Evolutionary conservation across 2,888 invertebrate species (phyloP).

Genomic region (Holacanthella duospinosa): DNA sequence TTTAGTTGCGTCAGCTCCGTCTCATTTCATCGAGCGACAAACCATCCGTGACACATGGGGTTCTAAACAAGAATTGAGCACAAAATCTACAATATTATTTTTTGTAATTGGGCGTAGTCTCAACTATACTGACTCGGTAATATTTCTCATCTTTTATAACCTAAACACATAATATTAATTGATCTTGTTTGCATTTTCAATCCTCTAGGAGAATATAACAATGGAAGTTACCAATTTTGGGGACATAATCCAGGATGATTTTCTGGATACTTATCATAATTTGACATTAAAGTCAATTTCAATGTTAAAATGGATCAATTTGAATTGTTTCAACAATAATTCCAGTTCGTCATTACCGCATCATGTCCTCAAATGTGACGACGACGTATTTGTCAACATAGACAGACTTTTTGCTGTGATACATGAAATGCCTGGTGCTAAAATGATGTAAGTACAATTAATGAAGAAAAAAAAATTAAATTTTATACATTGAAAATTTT

Average conservation of each 20-base stretch:
- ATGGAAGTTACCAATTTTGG: conserved; percentile 56
- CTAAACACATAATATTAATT: background rate
- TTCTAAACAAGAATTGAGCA: conserved; percentile 40
- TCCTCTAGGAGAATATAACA: conserved; percentile 50
- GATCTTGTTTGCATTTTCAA: background rate
- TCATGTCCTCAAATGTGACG: conserved; percentile 73
- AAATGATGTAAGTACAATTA: conserved; percentile 27
- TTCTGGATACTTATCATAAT: conserved; percentile 75
- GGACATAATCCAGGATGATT: conserved; percentile 72
- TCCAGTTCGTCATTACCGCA: conserved; percentile 42
- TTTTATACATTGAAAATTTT: background rate
- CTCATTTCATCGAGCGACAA: conserved; percentile 42
- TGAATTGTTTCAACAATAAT: conserved; percentile 48
- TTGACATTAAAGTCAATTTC: conserved; percentile 72
- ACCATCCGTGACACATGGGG: conserved; percentile 65
- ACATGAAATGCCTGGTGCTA: conserved; percentile 30
- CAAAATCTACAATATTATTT: conserved; percentile 43
- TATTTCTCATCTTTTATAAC: background rate
- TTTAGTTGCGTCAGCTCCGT: conserved; percentile 30
- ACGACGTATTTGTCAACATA: conserved; percentile 74
- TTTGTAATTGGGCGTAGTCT: conserved; percentile 54
- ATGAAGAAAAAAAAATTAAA: background rate
- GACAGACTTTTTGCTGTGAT: conserved; percentile 41
- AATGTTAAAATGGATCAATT: conserved; percentile 69
- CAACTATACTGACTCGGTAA: conserved; percentile 46